These are phyloP conservation scores for Piaya cayana DNA, from an alignment of 2,113 vertebrate genomes.

Conservation along the genomic window DNA sequence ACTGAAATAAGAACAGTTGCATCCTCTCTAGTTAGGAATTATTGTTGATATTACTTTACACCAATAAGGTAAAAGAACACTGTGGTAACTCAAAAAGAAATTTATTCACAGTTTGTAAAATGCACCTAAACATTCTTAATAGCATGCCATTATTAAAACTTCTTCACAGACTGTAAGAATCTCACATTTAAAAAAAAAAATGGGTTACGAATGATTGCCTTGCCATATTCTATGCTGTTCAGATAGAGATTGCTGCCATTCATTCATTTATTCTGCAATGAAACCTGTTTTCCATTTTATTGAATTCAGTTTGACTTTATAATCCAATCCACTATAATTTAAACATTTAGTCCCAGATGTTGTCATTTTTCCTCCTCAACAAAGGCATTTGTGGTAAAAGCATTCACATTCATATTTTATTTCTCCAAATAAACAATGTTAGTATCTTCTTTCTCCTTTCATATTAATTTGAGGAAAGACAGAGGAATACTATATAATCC, in stretches of 20 bases:
- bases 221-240: neutral
- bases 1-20: neutral
- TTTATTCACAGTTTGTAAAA: neutral
- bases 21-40: neutral
- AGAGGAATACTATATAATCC: neutral
- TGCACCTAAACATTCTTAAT: neutral
- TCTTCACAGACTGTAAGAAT: neutral
- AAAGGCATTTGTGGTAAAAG: neutral
- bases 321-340: neutral
- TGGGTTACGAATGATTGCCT: neutral
- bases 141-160: neutral
- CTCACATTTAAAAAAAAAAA: neutral
- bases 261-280: neutral
- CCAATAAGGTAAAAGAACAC: neutral
- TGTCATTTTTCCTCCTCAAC: neutral
- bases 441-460: neutral
- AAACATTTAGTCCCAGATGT: slow-evolving; percentile 6
- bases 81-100: neutral
- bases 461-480: neutral
- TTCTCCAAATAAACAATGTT: neutral
- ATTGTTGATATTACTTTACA: neutral
- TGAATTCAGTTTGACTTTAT: slow-evolving; percentile 20
- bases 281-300: slow-evolving; percentile 34
- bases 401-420: neutral
- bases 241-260: neutral